Evolutionary conservation across 2,113 vertebrate genomes (phyloP), one percentile per base, ranked within the genome.

Genomic region (Rafetus swinhoei): DNA sequence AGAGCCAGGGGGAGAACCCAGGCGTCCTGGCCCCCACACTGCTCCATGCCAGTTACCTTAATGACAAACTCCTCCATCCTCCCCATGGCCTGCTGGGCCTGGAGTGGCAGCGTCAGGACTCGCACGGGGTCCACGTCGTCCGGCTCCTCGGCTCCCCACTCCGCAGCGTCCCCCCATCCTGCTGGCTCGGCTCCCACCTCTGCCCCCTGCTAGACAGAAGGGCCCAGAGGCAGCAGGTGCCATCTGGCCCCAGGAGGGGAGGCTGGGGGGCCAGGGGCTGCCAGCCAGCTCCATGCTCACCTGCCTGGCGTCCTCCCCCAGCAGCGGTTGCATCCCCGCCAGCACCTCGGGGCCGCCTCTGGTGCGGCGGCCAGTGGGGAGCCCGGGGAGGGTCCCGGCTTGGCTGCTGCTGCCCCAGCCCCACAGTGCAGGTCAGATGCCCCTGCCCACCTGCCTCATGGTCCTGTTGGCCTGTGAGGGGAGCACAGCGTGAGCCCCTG

Each of bases 51-150:
- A 13, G 7, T 56, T 82, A 98, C 98, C 97, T 98, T 98, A 86
- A 98, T 97, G 84, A 98, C 98, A 97, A 98, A 98, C 95, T 98
- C 98, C 92, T 98, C 98, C 98, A 98, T 98, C 97, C 98, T 98
- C 95, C 98, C 98, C 98, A 98, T 98, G 85, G 98, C 98, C 35
- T 98, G 98, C 86, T 98, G 98, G 90, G 98, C 98, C 95, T 98
- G 98, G 84, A 98, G 97, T 22, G 98, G 98, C 65, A 98, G 96
- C 8, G 97, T 98, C 85, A 98, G 90, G 59, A 98, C 97, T 81
- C 81, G 76, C 15, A 94, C 82, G 29, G 93, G 90, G 55, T 89
- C 93, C 77, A 97, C 98, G 59, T 95, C 97, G 56, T 96, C 97
- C 7, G 97, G 98, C 13, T 94, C 93, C 80, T 98, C 97, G 22